These are phyloP conservation scores for Macrochelys suwanniensis DNA, from an alignment of 2,797 vertebrate species.

Conservation along the genomic window DNA sequence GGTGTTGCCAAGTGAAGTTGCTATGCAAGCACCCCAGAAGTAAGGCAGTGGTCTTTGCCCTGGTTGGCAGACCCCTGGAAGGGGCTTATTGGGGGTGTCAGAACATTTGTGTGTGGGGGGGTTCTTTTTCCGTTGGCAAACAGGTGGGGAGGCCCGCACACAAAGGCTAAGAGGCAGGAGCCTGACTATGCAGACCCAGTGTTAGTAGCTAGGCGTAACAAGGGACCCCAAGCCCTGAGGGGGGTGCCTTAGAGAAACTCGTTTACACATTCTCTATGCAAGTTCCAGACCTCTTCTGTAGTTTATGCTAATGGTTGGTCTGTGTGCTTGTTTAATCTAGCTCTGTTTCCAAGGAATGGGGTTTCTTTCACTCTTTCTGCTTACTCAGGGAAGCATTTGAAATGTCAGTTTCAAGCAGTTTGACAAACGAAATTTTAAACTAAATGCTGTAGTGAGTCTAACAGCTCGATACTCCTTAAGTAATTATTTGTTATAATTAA, in stretches of 20 bases:
- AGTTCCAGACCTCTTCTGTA: background rate
- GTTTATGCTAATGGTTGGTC: accelerated
- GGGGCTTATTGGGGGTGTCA: background rate
- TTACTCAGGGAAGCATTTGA: background rate
- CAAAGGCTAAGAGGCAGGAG: background rate
- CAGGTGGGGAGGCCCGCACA: background rate
- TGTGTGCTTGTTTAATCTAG: background rate
- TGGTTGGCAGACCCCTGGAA: background rate
- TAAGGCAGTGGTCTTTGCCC: background rate
- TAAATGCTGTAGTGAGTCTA: conserved; percentile 16
- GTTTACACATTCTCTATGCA: background rate
- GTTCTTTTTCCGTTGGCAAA: background rate
- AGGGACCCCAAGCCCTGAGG: background rate
- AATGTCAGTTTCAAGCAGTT: conserved; percentile 7
- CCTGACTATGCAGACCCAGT: background rate
- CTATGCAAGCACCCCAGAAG: background rate
- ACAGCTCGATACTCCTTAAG: conserved; percentile 2
- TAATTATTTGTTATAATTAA: conserved; percentile 11
- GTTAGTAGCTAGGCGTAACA: background rate
- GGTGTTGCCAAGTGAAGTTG: background rate
- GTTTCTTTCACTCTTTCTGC: accelerated
- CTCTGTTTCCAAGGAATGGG: background rate
- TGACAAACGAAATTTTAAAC: conserved; percentile 29
- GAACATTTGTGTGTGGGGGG: background rate
- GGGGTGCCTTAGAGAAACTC: background rate